phyloP scores from a whole-genome alignment of 37 sponge, comb jelly and placozoan genomes.

The Eunapius fragilis region DNA sequence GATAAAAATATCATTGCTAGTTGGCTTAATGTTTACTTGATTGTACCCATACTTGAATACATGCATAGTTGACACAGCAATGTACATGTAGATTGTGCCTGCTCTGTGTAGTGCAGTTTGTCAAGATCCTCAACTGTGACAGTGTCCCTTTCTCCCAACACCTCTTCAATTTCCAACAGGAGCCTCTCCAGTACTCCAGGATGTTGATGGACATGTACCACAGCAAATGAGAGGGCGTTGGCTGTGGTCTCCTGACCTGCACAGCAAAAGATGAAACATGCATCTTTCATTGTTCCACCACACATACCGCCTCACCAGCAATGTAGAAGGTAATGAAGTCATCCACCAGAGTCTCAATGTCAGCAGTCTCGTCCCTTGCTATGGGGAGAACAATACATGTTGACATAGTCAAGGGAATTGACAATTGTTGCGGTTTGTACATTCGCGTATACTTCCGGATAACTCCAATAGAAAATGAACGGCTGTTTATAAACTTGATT shows the following conservation, averaged over 20 bases:
- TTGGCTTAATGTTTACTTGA: too few relatives aligned
- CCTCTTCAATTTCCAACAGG: not conserved
- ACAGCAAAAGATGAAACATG: not conserved
- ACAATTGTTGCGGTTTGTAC: too few relatives aligned
- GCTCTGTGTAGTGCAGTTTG: slow-evolving; percentile 1
- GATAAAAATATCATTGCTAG: too few relatives aligned
- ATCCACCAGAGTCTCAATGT: slow-evolving; percentile 24
- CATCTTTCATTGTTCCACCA: not conserved
- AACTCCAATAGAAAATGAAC: too few relatives aligned
- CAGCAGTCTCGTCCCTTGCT: not conserved
- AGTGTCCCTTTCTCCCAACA: not conserved
- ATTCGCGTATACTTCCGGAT: too few relatives aligned
- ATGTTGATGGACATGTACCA: not conserved
- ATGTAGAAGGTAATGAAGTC: slow-evolving; percentile 27
- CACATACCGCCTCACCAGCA: slow-evolving; percentile 2
- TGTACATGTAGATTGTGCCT: not conserved
- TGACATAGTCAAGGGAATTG: too few relatives aligned
- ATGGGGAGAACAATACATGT: not conserved
- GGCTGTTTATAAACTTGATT: too few relatives aligned
- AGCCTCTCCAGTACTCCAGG: not conserved
- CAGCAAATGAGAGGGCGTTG: not conserved
- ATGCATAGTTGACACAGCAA: too few relatives aligned
- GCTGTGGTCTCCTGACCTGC: slow-evolving; percentile 15
- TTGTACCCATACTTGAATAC: too few relatives aligned
- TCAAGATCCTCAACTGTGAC: not conserved